Percentiles rank a stretch among this genome's conserved stretches.
phyloP scores from a whole-genome alignment of 2,113 vertebrate species.

The Clarias gariepinus region DNA sequence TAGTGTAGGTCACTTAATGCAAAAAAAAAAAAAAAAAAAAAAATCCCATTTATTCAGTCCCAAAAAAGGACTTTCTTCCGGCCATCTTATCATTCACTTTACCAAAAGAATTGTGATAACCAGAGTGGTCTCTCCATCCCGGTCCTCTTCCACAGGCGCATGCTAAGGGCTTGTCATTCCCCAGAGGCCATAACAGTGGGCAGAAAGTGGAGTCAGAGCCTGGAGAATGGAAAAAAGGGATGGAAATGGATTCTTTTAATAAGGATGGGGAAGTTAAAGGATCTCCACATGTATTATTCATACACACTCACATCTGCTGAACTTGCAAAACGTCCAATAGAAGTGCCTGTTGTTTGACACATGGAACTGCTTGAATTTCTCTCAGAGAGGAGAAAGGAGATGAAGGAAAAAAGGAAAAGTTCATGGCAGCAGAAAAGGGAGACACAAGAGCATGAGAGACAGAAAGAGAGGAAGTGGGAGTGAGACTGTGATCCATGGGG shows the following conservation, averaged over 20 bases:
- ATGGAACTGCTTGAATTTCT: constrained; percentile 73
- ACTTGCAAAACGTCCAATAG: constrained; percentile 72
- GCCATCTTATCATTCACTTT: constrained; percentile 33
- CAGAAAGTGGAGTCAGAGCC: constrained; percentile 41
- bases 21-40: background rate
- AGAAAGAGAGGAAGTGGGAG: constrained; percentile 2
- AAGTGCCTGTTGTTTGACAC: constrained; percentile 73
- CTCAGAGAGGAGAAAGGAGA: constrained; percentile 54
- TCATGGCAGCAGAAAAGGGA: constrained; percentile 42
- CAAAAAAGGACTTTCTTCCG: constrained; percentile 18
- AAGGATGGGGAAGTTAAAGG: constrained; percentile 74
- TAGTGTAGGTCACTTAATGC: constrained; percentile 29
- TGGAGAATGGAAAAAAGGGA: constrained; percentile 31
- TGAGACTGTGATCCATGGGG: constrained; percentile 5
- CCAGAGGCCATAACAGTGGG: constrained; percentile 40
- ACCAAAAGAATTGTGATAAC: constrained; percentile 41
- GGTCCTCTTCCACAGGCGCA: background rate
- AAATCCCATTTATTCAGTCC: constrained; percentile 13
- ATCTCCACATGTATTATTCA: constrained; percentile 77
- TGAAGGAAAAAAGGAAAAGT: constrained; percentile 45
- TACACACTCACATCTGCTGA: constrained; percentile 67
- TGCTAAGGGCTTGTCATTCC: constrained; percentile 28
- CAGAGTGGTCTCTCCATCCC: background rate
- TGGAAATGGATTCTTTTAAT: constrained; percentile 66
- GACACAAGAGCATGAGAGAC: constrained; percentile 30